Evolutionary conservation across 2,113 vertebrate genomes (phyloP).

Genomic region (Mola mola): DNA sequence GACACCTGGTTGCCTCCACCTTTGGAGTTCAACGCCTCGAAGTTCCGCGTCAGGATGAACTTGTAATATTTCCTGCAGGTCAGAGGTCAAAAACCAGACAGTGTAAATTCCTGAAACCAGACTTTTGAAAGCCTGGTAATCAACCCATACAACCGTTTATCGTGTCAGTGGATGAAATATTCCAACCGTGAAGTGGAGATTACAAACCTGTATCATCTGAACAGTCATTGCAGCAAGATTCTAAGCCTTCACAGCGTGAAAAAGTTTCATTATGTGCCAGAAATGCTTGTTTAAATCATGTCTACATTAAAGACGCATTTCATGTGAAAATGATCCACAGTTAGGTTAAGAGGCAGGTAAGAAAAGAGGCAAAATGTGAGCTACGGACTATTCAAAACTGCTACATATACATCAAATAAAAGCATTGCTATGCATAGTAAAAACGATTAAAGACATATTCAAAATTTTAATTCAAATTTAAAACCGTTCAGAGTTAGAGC

Average conservation of each 20-base stretch:
- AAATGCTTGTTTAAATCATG: neutral
- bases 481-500: too few species aligned
- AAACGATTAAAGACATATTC: too few species aligned
- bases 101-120: neutral
- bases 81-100: neutral
- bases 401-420: too few species aligned
- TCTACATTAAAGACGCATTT: too few species aligned
- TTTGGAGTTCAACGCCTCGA: conserved; percentile 97
- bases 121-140: neutral
- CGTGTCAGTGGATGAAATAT: neutral
- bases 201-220: too few species aligned
- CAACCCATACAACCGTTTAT: neutral
- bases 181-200: neutral
- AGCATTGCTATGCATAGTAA: too few species aligned
- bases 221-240: neutral
- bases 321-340: too few species aligned
- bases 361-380: too few species aligned
- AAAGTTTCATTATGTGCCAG: neutral
- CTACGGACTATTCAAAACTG: too few species aligned
- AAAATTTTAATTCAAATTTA: too few species aligned
- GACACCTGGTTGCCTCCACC: conserved; percentile 98
- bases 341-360: too few species aligned
- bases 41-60: conserved; percentile 96
- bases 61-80: conserved; percentile 95
- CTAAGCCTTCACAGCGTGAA: neutral